Conservation (phyloP, 2,797 vertebrate species). For the Falco naumanni region DNA sequence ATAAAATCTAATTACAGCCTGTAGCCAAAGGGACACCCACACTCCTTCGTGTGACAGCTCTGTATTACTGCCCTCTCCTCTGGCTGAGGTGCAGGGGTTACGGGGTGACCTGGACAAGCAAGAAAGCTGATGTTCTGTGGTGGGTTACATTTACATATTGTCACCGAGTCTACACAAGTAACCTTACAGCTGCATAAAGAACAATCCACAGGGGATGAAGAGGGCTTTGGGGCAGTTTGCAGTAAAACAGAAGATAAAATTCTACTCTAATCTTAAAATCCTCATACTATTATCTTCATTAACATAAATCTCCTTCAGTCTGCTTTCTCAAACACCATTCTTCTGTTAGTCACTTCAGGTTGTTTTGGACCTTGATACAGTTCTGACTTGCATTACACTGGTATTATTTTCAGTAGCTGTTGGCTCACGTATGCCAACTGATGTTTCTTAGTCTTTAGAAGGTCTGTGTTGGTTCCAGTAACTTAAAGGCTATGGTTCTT, state of each 20-base stretch:
- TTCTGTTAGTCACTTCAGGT: background rate
- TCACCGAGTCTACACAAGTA: background rate
- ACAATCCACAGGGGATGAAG: rapidly evolving
- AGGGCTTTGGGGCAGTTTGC: background rate
- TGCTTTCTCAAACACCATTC: background rate
- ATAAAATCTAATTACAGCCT: background rate
- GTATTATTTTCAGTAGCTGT: background rate
- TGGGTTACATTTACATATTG: background rate
- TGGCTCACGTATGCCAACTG: background rate
- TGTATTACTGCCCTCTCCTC: background rate
- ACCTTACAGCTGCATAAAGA: background rate
- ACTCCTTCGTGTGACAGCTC: background rate
- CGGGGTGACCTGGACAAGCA: background rate
- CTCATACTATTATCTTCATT: background rate
- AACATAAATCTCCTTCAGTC: background rate
- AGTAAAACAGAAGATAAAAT: background rate
- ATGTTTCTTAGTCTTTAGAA: background rate
- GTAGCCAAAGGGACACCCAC: background rate
- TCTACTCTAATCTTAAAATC: background rate
- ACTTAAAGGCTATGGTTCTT: background rate
- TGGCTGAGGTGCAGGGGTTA: background rate
- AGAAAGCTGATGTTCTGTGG: background rate
- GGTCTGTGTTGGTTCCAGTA: background rate
- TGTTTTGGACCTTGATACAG: background rate
- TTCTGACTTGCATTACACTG: background rate